These are phyloP conservation scores for Platichthys flesus DNA, from an alignment of 2,113 vertebrate genomes.

Conservation along the genomic window DNA sequence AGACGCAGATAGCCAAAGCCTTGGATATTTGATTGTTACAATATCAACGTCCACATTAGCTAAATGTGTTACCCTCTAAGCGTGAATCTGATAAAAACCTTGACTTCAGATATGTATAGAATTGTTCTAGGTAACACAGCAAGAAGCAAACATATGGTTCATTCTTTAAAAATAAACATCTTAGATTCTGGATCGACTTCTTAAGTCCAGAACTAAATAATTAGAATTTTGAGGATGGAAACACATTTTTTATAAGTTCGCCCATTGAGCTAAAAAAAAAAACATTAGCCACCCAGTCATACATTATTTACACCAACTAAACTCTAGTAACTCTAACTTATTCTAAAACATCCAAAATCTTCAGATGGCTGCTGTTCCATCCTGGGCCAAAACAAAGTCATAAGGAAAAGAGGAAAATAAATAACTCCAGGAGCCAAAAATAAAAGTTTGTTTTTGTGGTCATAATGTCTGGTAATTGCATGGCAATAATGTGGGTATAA, in stretches of 20 bases:
- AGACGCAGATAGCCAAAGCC: background rate
- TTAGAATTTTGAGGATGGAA: conserved; percentile 63
- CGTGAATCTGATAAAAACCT: background rate
- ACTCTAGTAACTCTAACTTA: conserved; percentile 40
- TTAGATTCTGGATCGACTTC: conserved; percentile 36
- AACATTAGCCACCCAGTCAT: conserved; percentile 57
- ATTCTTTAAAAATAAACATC: conserved; percentile 41
- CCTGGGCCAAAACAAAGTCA: conserved; percentile 49
- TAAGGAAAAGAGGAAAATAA: background rate
- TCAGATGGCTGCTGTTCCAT: conserved; percentile 57
- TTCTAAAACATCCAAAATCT: conserved; percentile 61
- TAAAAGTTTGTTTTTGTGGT: conserved; percentile 37
- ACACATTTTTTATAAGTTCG: conserved; percentile 60
- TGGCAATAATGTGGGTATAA: conserved; percentile 40
- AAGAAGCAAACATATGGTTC: conserved; percentile 14
- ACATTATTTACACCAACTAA: conserved; percentile 65
- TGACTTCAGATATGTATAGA: background rate
- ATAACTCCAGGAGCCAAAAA: conserved; percentile 35
- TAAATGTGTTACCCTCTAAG: background rate
- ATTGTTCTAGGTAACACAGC: background rate
- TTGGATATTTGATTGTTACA: background rate
- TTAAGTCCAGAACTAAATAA: conserved; percentile 43
- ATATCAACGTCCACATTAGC: background rate
- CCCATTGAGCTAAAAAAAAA: conserved; percentile 54
- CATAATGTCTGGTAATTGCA: conserved; percentile 39